Evolutionary conservation across 2,888 invertebrate species (phyloP), one percentile per base, ranked within the genome.

Genomic region (Diploptera punctata): DNA sequence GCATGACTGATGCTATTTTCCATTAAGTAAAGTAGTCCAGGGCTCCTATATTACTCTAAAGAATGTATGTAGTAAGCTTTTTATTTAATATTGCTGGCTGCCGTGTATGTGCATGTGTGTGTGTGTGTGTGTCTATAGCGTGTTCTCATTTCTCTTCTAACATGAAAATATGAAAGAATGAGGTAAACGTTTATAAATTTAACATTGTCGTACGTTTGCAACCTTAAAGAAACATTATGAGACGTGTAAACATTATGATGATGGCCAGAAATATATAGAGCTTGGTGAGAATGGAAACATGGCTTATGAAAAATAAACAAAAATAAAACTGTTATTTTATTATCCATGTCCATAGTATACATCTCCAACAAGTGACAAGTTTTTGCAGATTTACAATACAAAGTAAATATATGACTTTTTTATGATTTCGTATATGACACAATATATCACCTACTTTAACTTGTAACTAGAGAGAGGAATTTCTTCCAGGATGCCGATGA

Each of bases 1-100:
- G 61, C 61, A 61, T 61, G 61, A 61, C 61, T 61, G 61, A 61
- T 38, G 61, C 38, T 61, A 61, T 61, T 61, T 61, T 61, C 61
- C 61, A 61, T 61, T 61, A 61, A 38, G 61, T 61, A 61, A 61
- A 61, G 61, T 61, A 61, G 61, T 61, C 38, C 61, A 10, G 10
- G 61, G 1, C 61, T 61, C 38, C 61, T 21, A 61, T 61, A 61
- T 61, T 61, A 26, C 61, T 38, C 61, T 38, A 61, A 61, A 61
- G 61, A 61, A 61, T 61, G 61, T 19, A 61, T 19, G 61, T 61
- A 21, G 61, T 21, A 61, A 38, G 61, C 31, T 4, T 61, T 61
- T 61, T 61, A 61, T 61, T 61, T 61, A 61, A 61, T 61, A 61
- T 61, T 61, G 61, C 61, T 18, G 3, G 19, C 19, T 33, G 61